These are phyloP conservation scores for Rhinolophus sinicus DNA, from an alignment of 2,113 vertebrate genomes.

Conservation along the genomic window DNA sequence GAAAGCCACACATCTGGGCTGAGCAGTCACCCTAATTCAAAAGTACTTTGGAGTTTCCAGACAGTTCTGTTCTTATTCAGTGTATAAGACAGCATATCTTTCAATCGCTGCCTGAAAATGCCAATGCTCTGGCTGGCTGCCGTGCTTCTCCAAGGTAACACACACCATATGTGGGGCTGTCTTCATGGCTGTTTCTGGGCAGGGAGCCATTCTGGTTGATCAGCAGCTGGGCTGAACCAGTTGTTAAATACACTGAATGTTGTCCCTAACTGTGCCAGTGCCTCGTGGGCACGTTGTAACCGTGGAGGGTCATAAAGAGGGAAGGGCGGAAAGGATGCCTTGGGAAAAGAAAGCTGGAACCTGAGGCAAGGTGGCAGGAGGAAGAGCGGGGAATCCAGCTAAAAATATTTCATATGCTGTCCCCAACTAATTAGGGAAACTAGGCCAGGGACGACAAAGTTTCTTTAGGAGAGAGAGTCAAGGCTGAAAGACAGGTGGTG, in stretches of 20 bases:
- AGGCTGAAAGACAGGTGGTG: background rate
- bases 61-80: background rate
- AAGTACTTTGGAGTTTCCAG: slow-evolving; percentile 17
- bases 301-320: background rate
- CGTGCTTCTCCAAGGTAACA: background rate
- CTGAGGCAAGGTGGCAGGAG: background rate
- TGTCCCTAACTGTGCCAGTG: background rate
- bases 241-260: background rate
- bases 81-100: slow-evolving; percentile 30
- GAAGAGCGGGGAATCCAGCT: background rate
- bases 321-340: background rate
- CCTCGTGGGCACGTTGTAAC: background rate
- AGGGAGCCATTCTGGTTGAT: background rate
- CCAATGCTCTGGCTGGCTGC: background rate
- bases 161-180: fast-evolving
- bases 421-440: background rate
- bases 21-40: background rate
- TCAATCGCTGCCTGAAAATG: slow-evolving; percentile 28
- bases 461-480: background rate
- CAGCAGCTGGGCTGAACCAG: background rate
- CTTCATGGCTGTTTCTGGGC: background rate
- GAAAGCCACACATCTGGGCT: background rate
- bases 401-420: background rate
- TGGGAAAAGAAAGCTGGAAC: background rate
- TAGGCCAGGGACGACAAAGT: background rate